Base-by-base conservation (phyloP, 2,888 invertebrate species). In the Nemoura dubitans region DNA sequence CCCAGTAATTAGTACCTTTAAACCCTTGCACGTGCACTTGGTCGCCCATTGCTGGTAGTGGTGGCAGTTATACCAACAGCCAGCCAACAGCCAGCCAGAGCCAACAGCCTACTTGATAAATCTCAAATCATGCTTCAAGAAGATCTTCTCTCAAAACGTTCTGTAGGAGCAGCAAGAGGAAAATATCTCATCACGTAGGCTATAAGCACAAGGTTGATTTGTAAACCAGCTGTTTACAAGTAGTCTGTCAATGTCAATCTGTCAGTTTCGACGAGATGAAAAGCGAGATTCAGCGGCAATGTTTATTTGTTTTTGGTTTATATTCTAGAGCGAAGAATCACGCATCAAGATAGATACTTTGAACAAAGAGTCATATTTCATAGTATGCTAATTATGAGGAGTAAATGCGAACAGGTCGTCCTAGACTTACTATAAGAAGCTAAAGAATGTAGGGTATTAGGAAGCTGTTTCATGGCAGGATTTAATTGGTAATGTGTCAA, bases 381-480 rank as follows among this genome's bases (percentile, higher is more conserved):
- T 7, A 59, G 1, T 59, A 59, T 59, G 59, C 21, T 59, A 59
- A 21, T 59, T 7, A 59, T 59, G 59, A 21, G 59, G 10, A 59
- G 59, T 59, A 59, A 16, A 16, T 59, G 59, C 14, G 21, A 59
- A 59, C 59, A 21, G 59, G 14, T 59, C 14, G 21, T 59, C 87
- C 87, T 87, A 87, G 86, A 87, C 88, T 87, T 86, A 77, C 86
- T 83, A 78, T 82, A 77, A 77, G 87, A 87, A 86, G 86, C 59
- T 59, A 14, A 59, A 59, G 59, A 59, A 59, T 59, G 59, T 59
- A 59, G 59, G 59, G 59, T 3, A 59, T 59, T 59, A 7, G 16
- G 21, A 7, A 59, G 87, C 86, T 87, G 77, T 86, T 88, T 87
- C 87, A 88, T 88, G 88, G 88, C 88, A 87, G 87, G 85, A 85